phyloP scores from a whole-genome alignment of 1,140 invertebrate species.

The Drosophila pachea region DNA sequence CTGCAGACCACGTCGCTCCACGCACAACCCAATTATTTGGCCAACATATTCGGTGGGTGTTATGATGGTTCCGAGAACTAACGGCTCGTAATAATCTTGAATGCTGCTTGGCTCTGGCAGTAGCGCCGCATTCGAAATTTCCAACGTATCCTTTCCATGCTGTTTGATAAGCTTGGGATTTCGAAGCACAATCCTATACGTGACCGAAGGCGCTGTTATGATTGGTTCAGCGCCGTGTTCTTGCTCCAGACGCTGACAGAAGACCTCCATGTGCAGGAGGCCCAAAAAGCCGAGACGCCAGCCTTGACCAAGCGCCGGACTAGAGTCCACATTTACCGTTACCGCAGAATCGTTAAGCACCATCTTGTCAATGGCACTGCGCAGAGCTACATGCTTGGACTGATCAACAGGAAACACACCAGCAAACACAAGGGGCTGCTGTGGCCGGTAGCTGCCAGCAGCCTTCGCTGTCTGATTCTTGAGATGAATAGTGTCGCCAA shows the following conservation, averaged over 20 bases:
- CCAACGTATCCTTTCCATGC: constrained; percentile 84
- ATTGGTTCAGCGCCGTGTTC: constrained; percentile 94
- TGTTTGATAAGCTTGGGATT: constrained; percentile 83
- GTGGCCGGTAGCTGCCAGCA: constrained; percentile 85
- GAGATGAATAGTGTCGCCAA: constrained; percentile 92
- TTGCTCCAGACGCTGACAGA: constrained; percentile 94
- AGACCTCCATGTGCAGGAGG: constrained; percentile 97
- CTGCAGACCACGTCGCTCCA: constrained; percentile 89
- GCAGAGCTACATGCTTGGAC: constrained; percentile 86
- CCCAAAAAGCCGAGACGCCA: constrained; percentile 97
- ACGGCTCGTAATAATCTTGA: constrained; percentile 90
- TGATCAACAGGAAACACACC: constrained; percentile 96
- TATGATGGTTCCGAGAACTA: constrained; percentile 93
- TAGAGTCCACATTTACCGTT: constrained; percentile 86
- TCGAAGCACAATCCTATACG: constrained; percentile 90
- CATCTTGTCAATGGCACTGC: constrained; percentile 93
- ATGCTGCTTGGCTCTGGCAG: constrained; percentile 86
- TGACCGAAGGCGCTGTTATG: constrained; percentile 95
- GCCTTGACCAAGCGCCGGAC: constrained; percentile 95
- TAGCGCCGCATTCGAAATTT: constrained; percentile 91
- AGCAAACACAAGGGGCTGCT: constrained; percentile 95
- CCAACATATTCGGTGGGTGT: constrained; percentile 88
- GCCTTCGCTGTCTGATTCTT: constrained; percentile 75
- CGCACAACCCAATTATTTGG: constrained; percentile 85
- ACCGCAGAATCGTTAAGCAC: constrained; percentile 97